Percentiles rank a stretch among this genome's conserved stretches.
Conservation (phyloP, 2,888 invertebrate genomes). For the Halictus ligatus region DNA sequence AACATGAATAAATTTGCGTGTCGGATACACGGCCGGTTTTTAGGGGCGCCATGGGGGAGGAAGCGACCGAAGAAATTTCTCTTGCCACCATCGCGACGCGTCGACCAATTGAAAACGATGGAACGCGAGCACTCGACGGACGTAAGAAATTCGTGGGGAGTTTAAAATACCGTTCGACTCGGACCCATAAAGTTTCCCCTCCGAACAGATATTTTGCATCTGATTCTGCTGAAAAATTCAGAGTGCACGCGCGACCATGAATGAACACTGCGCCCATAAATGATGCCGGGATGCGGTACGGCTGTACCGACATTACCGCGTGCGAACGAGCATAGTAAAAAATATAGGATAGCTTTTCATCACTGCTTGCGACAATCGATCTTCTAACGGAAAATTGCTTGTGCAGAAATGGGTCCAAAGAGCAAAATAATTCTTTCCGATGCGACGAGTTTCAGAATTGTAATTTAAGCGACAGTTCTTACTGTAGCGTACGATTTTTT, state of each 20-base stretch:
- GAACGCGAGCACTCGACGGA: background rate
- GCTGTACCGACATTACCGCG: background rate
- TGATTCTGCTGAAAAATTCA: slow-evolving; percentile 23
- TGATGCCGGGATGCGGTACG: background rate
- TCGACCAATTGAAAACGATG: slow-evolving; percentile 4
- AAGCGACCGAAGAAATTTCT: background rate
- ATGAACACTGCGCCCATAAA: background rate
- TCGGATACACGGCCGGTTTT: background rate
- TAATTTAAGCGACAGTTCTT: no score
- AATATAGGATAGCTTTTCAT: background rate
- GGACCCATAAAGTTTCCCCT: background rate
- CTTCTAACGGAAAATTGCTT: no score
- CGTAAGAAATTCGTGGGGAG: background rate
- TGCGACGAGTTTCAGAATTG: no score
- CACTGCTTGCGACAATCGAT: background rate
- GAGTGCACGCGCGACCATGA: background rate
- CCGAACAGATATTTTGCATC: slow-evolving; percentile 12
- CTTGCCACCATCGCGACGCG: background rate
- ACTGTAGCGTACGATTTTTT: background rate
- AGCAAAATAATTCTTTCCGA: no score
- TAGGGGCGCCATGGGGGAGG: background rate
- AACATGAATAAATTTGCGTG: slow-evolving; percentile 16
- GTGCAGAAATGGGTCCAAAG: no score
- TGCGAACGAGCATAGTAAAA: background rate
- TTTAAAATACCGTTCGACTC: background rate